Percentiles rank a stretch among this genome's conserved stretches.
phyloP scores from a whole-genome alignment of 1,140 invertebrate species.

The Danaus melanippus region DNA sequence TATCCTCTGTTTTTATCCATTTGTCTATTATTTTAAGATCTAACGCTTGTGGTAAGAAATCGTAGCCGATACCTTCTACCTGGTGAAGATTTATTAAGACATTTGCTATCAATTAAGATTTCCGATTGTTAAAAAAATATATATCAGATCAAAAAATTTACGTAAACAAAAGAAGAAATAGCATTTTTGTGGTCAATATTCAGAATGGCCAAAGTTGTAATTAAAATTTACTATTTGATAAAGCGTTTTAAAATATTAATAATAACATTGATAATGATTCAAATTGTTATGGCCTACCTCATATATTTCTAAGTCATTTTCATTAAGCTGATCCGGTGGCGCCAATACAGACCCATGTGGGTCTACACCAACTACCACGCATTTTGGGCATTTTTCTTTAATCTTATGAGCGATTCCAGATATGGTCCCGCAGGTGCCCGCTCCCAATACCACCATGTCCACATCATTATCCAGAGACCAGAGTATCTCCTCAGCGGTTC shows the following conservation, averaged over 20 bases:
- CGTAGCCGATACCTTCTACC: slow-evolving; percentile 86
- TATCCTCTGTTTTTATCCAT: slow-evolving; percentile 87
- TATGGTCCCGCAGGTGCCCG: slow-evolving; percentile 91
- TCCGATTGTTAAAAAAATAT: slow-evolving; percentile 2
- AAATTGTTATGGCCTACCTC: slow-evolving; percentile 49
- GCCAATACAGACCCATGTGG: slow-evolving; percentile 91
- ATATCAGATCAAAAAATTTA: slow-evolving; percentile 40
- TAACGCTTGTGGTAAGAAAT: slow-evolving; percentile 94
- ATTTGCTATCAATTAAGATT: too few species aligned
- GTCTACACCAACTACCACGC: slow-evolving; percentile 85
- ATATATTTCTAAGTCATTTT: slow-evolving; percentile 63
- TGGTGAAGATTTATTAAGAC: slow-evolving; percentile 7
- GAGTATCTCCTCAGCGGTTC: slow-evolving; percentile 90
- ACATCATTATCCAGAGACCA: slow-evolving; percentile 83
- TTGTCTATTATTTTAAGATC: slow-evolving; percentile 82
- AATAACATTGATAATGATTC: too few species aligned
- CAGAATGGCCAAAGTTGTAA: too few species aligned
- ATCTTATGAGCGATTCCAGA: slow-evolving; percentile 88
- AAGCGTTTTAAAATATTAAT: too few species aligned
- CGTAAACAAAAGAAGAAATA: too few species aligned
- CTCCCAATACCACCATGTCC: slow-evolving; percentile 88
- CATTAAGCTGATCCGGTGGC: slow-evolving; percentile 80
- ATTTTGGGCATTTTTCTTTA: slow-evolving; percentile 80
- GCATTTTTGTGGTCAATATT: too few species aligned
- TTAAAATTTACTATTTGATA: too few species aligned